Conservation (phyloP, 1,140 invertebrate species). For the Drosophila nigrodunni region DNA sequence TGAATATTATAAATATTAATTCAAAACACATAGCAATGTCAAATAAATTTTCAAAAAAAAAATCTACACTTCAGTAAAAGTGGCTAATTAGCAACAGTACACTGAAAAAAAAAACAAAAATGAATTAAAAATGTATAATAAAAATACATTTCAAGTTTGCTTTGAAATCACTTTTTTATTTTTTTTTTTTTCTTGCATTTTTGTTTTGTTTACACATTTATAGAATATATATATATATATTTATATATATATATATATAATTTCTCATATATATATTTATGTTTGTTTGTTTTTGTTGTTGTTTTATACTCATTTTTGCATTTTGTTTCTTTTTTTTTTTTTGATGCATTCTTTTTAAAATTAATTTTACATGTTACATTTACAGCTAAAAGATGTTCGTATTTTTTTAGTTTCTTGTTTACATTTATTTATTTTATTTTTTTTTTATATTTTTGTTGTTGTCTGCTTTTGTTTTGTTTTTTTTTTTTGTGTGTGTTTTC, state of each 20-base stretch:
- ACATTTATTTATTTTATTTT: slow-evolving; percentile 41
- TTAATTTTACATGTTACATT: slow-evolving; percentile 76
- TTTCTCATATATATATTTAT: slow-evolving; percentile 55
- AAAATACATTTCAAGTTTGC: slow-evolving; percentile 22
- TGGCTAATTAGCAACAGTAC: too few relatives aligned
- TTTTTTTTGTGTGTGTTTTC: slow-evolving; percentile 30
- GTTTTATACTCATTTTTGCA: slow-evolving; percentile 51
- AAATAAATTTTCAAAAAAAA: too few relatives aligned
- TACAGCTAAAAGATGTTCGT: slow-evolving; percentile 70
- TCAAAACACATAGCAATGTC: too few relatives aligned
- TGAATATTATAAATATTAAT: too few relatives aligned
- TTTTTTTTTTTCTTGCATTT: slow-evolving; percentile 73
- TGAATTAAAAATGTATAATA: neutral
- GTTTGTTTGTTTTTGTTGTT: slow-evolving; percentile 5
- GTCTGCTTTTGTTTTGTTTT: slow-evolving; percentile 54
- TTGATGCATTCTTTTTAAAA: slow-evolving; percentile 64
- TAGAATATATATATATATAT: slow-evolving; percentile 47
- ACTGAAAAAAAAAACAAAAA: too few relatives aligned
- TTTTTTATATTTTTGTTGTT: slow-evolving; percentile 47
- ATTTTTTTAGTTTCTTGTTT: slow-evolving; percentile 42
- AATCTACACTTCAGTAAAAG: too few relatives aligned
- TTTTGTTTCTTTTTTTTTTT: slow-evolving; percentile 47
- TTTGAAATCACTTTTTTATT: slow-evolving; percentile 69
- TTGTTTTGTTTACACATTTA: slow-evolving; percentile 77
- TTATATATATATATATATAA: slow-evolving; percentile 52